Base-by-base conservation (phyloP, 2,113 vertebrate genomes). In the Halichoeres trimaculatus region DNA sequence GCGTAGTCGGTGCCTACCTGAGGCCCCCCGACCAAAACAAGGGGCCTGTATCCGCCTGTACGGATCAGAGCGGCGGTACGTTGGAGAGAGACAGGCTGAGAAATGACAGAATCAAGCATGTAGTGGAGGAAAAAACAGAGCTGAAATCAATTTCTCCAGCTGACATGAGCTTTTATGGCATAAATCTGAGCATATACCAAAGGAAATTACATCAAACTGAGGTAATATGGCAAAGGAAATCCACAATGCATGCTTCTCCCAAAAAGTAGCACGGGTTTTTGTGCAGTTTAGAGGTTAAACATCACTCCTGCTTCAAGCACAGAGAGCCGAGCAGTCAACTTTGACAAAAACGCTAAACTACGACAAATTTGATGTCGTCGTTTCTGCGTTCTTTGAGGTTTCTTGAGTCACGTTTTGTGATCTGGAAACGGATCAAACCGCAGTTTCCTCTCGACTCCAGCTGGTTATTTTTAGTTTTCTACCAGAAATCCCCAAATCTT, bases 21-120 rank as follows among this genome's bases (percentile, higher is more conserved):
- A 80, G 66, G 67, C 67, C n/a, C 66, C 66, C 66, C n/a, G 14
- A 69, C n/a, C 66, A 30, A 78, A 89, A 89, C 84, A 87, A 85
- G 78, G 60, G 59, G 48, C 69, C 78, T 65, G 80, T 69, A 79
- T 80, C 78, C 69, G 17, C 7, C 7, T 10, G 24, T 13, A 53
- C 34, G 54, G 69, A 86, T 82, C 75, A 78, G 64, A 80, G 75
- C 73, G 0, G 8, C 0, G 43, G 74, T 54, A 13, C 22, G 61
- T 4, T 56, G 50, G 34, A 38, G 54, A 51, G 22, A 64, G 66
- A 63, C n/a, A n/a, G 53, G 62, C 56, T 55, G 55, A 54, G 35
- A 77, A 82, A 73, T 38, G 59, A 69, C 60, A 2, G 57, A 83
- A 80, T 70, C 50, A 7, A 60, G 83, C 83, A 76, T 77, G 72